Evolutionary conservation across 1,140 invertebrate genomes (phyloP).

Genomic region (Apocrypta bakeri): DNA sequence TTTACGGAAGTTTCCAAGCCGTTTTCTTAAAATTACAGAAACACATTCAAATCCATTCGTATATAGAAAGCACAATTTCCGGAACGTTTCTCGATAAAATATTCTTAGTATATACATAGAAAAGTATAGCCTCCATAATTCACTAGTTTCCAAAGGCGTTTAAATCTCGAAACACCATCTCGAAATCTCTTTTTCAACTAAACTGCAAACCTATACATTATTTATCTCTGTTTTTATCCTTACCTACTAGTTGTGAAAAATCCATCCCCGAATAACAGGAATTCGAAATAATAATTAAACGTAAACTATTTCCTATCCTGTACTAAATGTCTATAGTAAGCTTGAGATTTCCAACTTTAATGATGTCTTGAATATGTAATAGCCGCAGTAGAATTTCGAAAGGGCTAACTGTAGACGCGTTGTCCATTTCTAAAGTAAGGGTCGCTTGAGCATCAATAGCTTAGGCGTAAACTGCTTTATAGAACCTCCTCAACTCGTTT

Average conservation of each 20-base stretch:
- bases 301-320: background rate
- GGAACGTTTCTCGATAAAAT: too few relatives aligned
- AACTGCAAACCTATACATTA: background rate
- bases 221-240: background rate
- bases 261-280: background rate
- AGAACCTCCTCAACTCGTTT: background rate
- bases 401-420: background rate
- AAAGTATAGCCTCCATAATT: too few relatives aligned
- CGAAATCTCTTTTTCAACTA: background rate
- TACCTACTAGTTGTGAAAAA: too few relatives aligned
- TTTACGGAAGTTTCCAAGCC: background rate
- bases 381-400: background rate
- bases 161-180: background rate
- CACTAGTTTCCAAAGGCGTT: too few relatives aligned
- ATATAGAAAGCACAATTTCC: too few relatives aligned
- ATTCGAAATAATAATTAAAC: background rate
- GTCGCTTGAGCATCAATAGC: background rate
- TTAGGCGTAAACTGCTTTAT: background rate
- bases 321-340: background rate
- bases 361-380: background rate
- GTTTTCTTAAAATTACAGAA: too few relatives aligned
- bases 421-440: too few relatives aligned
- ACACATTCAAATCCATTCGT: too few relatives aligned
- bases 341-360: background rate
- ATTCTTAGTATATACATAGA: too few relatives aligned